A percentile compares a stretch with the other conserved stretches of the same genome.
Evolutionary conservation across 2,888 invertebrate species (phyloP).

Genomic region (Criorhina ranunculi): DNA sequence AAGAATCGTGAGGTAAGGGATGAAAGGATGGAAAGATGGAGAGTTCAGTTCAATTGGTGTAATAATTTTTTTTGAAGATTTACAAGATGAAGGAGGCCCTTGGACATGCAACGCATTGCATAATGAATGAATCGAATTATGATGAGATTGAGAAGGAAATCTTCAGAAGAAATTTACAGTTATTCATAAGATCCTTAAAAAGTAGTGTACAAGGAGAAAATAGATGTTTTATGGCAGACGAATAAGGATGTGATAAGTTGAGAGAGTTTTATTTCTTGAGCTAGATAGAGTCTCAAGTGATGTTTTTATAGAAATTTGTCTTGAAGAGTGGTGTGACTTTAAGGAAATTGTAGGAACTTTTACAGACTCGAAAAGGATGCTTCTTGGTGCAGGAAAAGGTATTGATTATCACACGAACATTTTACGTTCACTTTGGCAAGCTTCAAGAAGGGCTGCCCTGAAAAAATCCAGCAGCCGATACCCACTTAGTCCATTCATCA

Average conservation of each 20-base stretch:
- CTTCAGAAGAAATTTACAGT: slow-evolving; percentile 79
- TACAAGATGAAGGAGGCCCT: slow-evolving; percentile 79
- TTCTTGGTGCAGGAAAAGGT: too few relatives aligned
- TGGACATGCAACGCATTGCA: slow-evolving; percentile 77
- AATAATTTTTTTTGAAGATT: slow-evolving; percentile 73
- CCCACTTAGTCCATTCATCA: too few relatives aligned
- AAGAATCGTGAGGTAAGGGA: slow-evolving; percentile 81
- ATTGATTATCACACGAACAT: too few relatives aligned
- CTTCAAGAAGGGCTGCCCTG: too few relatives aligned
- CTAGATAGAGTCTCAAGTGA: too few relatives aligned
- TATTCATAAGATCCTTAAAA: slow-evolving; percentile 78
- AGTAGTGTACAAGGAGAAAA: slow-evolving; percentile 50
- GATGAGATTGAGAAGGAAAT: slow-evolving; percentile 62
- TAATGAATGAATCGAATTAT: slow-evolving; percentile 59
- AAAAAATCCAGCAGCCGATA: too few relatives aligned
- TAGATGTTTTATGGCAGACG: slow-evolving; percentile 20
- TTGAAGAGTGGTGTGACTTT: too few relatives aligned
- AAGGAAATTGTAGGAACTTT: too few relatives aligned
- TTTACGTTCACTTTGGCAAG: too few relatives aligned
- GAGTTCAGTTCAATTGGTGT: background rate
- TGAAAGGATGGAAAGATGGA: background rate
- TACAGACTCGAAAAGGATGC: too few relatives aligned
- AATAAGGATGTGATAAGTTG: background rate
- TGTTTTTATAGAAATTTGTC: too few relatives aligned
- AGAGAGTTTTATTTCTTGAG: background rate